phyloP scores from a whole-genome alignment of 1,140 invertebrate species.

The Dufourea novaeangliae region DNA sequence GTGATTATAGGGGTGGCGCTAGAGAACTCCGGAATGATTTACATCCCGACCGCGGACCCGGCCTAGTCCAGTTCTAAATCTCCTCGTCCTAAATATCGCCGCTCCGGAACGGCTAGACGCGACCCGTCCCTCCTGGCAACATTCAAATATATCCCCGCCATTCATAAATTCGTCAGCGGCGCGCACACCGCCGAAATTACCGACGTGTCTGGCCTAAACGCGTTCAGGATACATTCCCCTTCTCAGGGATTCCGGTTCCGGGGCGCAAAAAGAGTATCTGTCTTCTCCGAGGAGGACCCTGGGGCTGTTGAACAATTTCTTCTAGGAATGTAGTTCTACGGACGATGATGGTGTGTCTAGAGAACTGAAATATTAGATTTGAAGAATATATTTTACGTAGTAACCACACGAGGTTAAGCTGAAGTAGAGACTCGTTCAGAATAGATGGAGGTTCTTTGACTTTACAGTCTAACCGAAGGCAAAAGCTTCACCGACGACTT shows the following conservation, averaged over 20 bases:
- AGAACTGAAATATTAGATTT: no score
- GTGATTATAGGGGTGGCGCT: slow-evolving; percentile 70
- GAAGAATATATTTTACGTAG: no score
- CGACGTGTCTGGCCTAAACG: slow-evolving; percentile 14
- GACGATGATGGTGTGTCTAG: no score
- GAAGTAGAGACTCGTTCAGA: no score
- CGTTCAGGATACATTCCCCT: background rate
- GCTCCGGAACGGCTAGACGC: slow-evolving; percentile 61
- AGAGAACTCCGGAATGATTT: slow-evolving; percentile 67
- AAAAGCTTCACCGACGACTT: no score
- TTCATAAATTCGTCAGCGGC: slow-evolving; percentile 70
- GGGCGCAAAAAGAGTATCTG: background rate
- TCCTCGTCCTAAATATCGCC: slow-evolving; percentile 56
- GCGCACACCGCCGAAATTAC: slow-evolving; percentile 58
- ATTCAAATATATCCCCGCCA: slow-evolving; percentile 68
- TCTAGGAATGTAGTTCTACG: no score
- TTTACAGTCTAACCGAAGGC: no score
- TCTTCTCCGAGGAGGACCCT: no score
- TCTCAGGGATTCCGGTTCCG: slow-evolving; percentile 44
- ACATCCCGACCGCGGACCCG: slow-evolving; percentile 57
- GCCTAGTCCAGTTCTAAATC: slow-evolving; percentile 61
- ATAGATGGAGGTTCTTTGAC: no score
- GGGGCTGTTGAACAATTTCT: no score
- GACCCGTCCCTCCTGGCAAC: slow-evolving; percentile 68
- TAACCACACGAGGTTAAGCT: no score